Conservation (phyloP, 2,797 vertebrate species). For the Natrix natrix region DNA sequence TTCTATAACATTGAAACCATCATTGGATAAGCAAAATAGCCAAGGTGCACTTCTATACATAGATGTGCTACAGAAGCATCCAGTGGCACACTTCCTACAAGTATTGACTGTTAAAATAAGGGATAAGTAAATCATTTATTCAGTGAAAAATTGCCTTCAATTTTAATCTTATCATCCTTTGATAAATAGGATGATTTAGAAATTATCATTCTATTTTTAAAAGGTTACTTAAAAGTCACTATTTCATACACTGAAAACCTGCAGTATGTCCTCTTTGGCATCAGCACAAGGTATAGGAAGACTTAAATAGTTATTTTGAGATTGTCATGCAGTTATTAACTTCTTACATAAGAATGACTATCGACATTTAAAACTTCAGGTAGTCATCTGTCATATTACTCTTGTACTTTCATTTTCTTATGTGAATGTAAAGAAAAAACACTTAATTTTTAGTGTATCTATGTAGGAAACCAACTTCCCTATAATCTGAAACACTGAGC, state of each 20-base stretch:
- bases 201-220: neutral
- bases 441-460: neutral
- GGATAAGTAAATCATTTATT: neutral
- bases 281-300: neutral
- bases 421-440: neutral
- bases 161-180: neutral
- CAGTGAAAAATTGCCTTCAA: neutral
- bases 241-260: neutral
- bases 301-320: neutral
- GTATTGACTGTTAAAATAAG: neutral
- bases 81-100: neutral
- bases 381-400: slow-evolving; percentile 12
- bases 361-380: slow-evolving; percentile 15
- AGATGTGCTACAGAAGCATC: neutral
- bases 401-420: slow-evolving; percentile 24
- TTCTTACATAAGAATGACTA: slow-evolving; percentile 14
- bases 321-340: neutral
- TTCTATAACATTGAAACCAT: no score
- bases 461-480: neutral
- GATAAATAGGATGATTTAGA: neutral
- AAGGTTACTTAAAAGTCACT: slow-evolving; percentile 13
- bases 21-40: no score
- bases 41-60: no score
- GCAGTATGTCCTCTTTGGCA: slow-evolving; percentile 10
- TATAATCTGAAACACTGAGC: neutral